Conservation (phyloP, 53 echinoderm and acorn worm species). For the Patiria pectinifera region DNA sequence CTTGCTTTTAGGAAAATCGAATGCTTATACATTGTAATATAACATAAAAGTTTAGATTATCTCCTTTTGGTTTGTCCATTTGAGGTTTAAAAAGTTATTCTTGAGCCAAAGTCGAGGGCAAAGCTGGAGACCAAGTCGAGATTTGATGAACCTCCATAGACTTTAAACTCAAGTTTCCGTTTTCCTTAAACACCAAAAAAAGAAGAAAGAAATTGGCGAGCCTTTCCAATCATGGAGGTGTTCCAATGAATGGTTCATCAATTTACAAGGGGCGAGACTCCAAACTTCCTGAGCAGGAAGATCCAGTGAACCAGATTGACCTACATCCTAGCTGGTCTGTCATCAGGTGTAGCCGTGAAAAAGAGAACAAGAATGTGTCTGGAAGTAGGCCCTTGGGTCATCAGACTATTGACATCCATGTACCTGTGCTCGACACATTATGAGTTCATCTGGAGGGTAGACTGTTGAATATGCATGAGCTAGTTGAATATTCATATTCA, state of each 20-base stretch:
- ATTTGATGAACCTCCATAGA: too few species aligned
- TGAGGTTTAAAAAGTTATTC: too few species aligned
- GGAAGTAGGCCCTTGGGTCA: background rate
- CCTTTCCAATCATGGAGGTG: background rate
- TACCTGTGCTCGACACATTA: too few species aligned
- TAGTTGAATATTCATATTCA: background rate
- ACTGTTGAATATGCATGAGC: background rate
- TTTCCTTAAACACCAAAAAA: too few species aligned
- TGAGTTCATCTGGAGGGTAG: background rate
- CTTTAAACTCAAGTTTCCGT: too few species aligned
- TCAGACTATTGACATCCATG: background rate
- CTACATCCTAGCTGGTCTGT: background rate
- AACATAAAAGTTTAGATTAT: too few species aligned
- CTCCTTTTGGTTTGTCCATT: too few species aligned
- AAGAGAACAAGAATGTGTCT: background rate
- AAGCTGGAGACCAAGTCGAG: too few species aligned
- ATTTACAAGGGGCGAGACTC: background rate
- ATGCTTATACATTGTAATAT: too few species aligned
- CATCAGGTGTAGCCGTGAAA: background rate
- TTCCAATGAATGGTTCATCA: background rate
- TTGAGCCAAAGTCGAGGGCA: too few species aligned
- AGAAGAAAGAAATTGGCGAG: background rate
- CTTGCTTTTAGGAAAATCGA: too few species aligned
- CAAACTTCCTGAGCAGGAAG: background rate
- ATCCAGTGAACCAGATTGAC: background rate